phyloP scores from a whole-genome alignment of 2,888 invertebrate species.

The Himalopsyche anomala region DNA sequence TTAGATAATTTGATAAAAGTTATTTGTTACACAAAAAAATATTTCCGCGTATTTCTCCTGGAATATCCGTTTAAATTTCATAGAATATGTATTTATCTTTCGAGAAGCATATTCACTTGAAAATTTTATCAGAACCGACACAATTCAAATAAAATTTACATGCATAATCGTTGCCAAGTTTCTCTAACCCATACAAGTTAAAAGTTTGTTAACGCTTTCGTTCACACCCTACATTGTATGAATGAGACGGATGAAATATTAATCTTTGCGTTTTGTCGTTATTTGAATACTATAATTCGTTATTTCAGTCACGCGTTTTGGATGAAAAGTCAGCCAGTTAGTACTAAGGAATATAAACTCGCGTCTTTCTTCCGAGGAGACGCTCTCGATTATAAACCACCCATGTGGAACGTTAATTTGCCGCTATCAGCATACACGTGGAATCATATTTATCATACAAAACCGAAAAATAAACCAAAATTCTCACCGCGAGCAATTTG shows the following conservation, averaged over 20 bases:
- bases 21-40: too few relatives aligned
- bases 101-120: not conserved
- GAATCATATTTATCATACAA: conserved; percentile 20
- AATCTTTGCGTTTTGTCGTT: conserved; percentile 3
- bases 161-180: not conserved
- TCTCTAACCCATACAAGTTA: not conserved
- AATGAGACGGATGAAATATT: not conserved
- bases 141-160: not conserved
- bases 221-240: not conserved
- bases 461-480: conserved; percentile 29
- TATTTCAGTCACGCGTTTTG: conserved; percentile 37
- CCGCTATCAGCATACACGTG: conserved; percentile 34
- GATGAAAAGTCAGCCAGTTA: conserved; percentile 16
- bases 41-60: too few relatives aligned
- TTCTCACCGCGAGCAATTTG: not conserved
- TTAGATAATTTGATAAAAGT: too few relatives aligned
- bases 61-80: too few relatives aligned
- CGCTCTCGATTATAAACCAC: conserved; percentile 27
- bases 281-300: conserved; percentile 8
- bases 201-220: conserved; percentile 32
- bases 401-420: conserved; percentile 36
- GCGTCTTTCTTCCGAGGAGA: conserved; percentile 12
- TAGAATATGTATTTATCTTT: too few relatives aligned
- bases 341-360: conserved; percentile 18
- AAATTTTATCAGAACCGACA: not conserved